These are phyloP conservation scores for Thamnophis sirtalis DNA, from an alignment of 2,113 vertebrate genomes.

Conservation along the genomic window DNA sequence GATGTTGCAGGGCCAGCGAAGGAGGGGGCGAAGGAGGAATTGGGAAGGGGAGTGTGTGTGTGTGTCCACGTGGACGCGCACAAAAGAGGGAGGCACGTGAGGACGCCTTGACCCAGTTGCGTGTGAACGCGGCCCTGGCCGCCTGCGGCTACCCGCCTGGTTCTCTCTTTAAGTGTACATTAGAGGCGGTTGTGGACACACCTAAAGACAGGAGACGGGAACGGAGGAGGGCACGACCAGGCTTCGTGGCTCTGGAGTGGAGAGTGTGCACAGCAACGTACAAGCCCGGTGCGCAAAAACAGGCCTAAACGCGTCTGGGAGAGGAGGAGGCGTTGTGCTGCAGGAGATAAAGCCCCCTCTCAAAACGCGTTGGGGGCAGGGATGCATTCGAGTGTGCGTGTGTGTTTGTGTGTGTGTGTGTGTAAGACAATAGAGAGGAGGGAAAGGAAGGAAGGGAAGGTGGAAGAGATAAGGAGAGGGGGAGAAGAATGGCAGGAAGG, in stretches of 20 bases:
- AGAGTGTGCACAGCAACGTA: background rate
- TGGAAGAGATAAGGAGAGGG: too few relatives aligned
- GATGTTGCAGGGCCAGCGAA: background rate
- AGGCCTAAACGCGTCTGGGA: background rate
- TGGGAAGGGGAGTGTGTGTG: background rate
- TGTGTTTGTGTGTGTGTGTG: too few relatives aligned
- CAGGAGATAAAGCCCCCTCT: background rate
- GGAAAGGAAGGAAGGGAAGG: too few relatives aligned
- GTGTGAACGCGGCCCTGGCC: background rate
- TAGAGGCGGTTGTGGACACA: background rate
- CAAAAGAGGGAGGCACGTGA: background rate
- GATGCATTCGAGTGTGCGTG: background rate
- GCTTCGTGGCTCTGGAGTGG: background rate
- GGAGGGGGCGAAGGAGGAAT: background rate
- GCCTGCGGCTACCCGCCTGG: background rate
- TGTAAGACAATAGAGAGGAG: background rate
- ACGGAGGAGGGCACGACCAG: background rate
- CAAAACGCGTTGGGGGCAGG: background rate
- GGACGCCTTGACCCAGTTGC: background rate
- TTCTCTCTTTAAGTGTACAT: background rate
- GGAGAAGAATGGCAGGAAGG: too few relatives aligned
- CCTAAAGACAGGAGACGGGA: background rate
- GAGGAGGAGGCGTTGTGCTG: background rate
- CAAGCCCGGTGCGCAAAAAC: background rate
- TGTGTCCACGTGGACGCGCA: background rate